Percentiles rank a stretch among this genome's conserved stretches.
phyloP scores from a whole-genome alignment of 2,888 invertebrate genomes.

The Ashinkailepas kermadecensis region DNA sequence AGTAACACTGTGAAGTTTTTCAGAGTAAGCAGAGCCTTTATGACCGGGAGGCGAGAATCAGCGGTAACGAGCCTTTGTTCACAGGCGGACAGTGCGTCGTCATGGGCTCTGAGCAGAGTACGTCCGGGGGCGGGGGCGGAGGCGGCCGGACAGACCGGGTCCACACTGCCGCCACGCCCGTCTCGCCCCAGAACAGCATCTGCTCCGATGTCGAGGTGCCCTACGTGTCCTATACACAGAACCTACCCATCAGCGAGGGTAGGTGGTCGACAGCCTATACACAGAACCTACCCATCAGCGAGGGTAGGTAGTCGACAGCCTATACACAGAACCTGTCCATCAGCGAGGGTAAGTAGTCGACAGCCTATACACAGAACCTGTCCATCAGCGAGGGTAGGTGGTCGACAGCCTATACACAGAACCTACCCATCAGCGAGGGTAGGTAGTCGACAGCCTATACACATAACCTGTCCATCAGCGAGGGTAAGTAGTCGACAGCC shows the following conservation, averaged over 20 bases:
- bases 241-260: constrained; percentile 73
- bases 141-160: constrained; percentile 19
- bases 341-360: constrained; percentile 52
- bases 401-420: no score
- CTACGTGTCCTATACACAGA: constrained; percentile 83
- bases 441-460: no score
- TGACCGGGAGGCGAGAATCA: no score
- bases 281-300: constrained; percentile 59
- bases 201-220: constrained; percentile 83
- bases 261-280: not conserved
- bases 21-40: no score
- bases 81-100: not conserved
- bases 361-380: not conserved
- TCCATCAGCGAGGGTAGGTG: constrained; percentile 65
- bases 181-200: constrained; percentile 50
- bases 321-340: constrained; percentile 51
- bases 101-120: constrained; percentile 22
- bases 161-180: constrained; percentile 26
- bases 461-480: no score
- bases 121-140: constrained; percentile 7
- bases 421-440: no score
- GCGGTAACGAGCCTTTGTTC: no score
- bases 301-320: constrained; percentile 41
- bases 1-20: no score
- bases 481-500: no score